Percentiles rank a stretch among this genome's conserved stretches.
Conservation (phyloP, 2,888 invertebrate species). For the Coremacera marginata region DNA sequence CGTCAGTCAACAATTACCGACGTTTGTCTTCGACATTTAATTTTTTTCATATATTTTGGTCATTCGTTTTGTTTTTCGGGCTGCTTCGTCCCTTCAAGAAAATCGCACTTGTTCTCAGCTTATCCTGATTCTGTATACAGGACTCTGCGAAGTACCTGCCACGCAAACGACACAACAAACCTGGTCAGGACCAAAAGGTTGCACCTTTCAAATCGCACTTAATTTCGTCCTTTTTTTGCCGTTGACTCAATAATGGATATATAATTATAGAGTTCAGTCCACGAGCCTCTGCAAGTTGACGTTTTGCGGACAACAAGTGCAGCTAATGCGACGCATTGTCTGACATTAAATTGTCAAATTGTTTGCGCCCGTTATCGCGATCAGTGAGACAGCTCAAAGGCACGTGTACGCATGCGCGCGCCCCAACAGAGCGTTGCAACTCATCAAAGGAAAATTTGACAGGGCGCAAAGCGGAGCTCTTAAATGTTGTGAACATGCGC, state of each 20-base stretch:
- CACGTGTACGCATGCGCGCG: constrained; percentile 12
- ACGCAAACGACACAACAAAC: background rate
- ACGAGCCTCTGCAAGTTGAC: constrained; percentile 33
- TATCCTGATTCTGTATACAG: constrained; percentile 44
- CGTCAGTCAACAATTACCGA: constrained; percentile 54
- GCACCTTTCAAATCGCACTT: constrained; percentile 60
- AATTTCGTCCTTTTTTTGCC: constrained; percentile 42
- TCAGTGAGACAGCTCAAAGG: constrained; percentile 7
- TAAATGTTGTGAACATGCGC: background rate
- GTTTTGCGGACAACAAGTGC: constrained; percentile 46
- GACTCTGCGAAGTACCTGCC: constrained; percentile 20
- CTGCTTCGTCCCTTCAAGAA: constrained; percentile 19
- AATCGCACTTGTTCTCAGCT: constrained; percentile 45
- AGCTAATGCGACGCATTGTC: constrained; percentile 57
- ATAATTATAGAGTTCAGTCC: constrained; percentile 36
- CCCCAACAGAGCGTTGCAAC: background rate
- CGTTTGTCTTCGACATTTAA: constrained; percentile 56
- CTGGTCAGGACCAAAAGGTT: constrained; percentile 5
- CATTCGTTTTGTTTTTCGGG: background rate
- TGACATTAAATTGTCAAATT: constrained; percentile 66
- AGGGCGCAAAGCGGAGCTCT: background rate
- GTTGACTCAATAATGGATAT: constrained; percentile 31
- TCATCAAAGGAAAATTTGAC: background rate
- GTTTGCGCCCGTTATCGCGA: constrained; percentile 55
- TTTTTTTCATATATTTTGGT: background rate